Percentiles rank a stretch among this genome's conserved stretches.
These are phyloP conservation scores for Poecilia latipinna DNA, from an alignment of 2,113 vertebrate species.

Conservation along the genomic window DNA sequence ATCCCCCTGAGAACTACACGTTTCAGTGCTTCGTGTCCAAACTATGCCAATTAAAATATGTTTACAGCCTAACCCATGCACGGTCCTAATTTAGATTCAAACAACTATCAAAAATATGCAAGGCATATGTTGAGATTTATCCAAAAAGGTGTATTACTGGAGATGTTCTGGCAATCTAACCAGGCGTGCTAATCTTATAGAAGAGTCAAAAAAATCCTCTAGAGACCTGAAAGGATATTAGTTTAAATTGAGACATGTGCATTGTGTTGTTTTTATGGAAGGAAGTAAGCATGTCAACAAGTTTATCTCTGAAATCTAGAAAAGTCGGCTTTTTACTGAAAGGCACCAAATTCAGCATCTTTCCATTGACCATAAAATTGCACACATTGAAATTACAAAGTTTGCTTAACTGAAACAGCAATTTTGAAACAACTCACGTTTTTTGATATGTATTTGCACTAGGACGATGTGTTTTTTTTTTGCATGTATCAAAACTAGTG, in stretches of 20 bases:
- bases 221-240: neutral
- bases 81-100: neutral
- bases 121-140: neutral
- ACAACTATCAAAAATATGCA: neutral
- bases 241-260: neutral
- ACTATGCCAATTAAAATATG: constrained; percentile 6
- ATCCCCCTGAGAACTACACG: constrained; percentile 4
- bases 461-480: no score
- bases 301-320: neutral
- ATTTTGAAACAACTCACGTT: no score
- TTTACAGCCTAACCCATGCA: neutral
- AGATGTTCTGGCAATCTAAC: neutral
- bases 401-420: no score
- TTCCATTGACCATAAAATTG: no score
- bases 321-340: neutral
- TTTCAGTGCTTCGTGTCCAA: constrained; percentile 8
- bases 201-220: neutral
- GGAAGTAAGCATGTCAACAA: neutral
- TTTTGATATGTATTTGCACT: no score
- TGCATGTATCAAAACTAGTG: no score
- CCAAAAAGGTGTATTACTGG: neutral
- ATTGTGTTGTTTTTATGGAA: neutral
- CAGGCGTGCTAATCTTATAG: neutral
- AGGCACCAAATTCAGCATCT: neutral
- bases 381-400: no score